Conservation (phyloP, 64 coral and sea anemone species). For the Dendronephthya gigantea region DNA sequence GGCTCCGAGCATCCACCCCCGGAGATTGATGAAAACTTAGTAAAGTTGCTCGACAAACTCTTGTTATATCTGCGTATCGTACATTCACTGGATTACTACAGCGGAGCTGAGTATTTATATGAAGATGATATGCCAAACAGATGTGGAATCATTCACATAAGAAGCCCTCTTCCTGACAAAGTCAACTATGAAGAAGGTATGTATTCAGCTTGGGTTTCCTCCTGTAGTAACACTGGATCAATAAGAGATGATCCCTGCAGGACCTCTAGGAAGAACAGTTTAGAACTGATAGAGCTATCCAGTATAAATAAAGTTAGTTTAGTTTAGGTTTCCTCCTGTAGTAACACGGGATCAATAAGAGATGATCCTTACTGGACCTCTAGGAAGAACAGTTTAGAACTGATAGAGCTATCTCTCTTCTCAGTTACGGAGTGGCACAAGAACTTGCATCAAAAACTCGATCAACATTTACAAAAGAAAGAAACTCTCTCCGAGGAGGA, state of each 20-base stretch:
- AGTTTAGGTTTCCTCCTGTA: background rate
- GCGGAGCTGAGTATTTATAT: conserved; percentile 73
- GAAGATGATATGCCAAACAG: conserved; percentile 99
- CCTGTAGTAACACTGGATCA: too few species aligned
- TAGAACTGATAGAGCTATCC: background rate
- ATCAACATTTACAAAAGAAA: conserved; percentile 67
- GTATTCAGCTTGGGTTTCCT: background rate
- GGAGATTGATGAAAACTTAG: conserved; percentile 44
- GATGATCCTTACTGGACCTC: too few species aligned
- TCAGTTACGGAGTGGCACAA: conserved; percentile 90
- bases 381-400: too few species aligned
- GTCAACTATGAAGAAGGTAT: conserved; percentile 73
- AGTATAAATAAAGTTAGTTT: background rate
- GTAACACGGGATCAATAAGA: too few species aligned
- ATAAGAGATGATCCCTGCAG: too few species aligned
- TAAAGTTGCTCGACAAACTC: conserved; percentile 68
- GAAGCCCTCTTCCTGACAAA: conserved; percentile 69
- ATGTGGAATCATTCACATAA: conserved; percentile 89
- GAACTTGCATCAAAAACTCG: conserved; percentile 64
- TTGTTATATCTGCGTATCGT: conserved; percentile 79
- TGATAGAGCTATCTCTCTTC: background rate
- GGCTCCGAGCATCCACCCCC: conserved; percentile 31
- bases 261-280: too few species aligned
- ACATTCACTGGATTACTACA: conserved; percentile 94
- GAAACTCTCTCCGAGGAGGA: conserved; percentile 64